Evolutionary conservation across 1,140 invertebrate genomes (phyloP).

Genomic region (Dinoponera quadriceps): DNA sequence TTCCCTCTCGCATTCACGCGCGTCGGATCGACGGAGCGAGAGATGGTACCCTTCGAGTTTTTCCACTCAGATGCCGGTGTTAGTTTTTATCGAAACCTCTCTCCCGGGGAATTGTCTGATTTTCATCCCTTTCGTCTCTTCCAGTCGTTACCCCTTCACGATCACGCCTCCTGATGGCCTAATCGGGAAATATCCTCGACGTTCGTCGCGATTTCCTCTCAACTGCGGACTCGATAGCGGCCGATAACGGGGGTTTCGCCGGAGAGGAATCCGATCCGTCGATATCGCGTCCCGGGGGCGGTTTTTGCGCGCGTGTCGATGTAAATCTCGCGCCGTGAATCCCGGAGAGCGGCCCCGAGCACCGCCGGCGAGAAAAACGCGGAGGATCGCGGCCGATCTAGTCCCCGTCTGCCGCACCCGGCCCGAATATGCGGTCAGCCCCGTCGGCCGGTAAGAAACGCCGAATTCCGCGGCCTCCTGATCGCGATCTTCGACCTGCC

Average conservation of each 20-base stretch:
- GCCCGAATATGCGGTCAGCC: conserved; percentile 63
- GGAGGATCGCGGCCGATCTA: conserved; percentile 63
- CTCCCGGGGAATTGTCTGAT: not conserved
- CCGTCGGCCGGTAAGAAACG: conserved; percentile 79
- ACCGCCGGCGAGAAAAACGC: conserved; percentile 72
- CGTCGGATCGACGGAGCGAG: no score
- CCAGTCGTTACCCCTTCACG: no score
- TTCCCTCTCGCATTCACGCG: no score
- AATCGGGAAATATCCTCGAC: not conserved
- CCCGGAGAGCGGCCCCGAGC: conserved; percentile 80
- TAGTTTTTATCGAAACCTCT: not conserved
- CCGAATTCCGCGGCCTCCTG: conserved; percentile 79
- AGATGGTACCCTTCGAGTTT: not conserved
- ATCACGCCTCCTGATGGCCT: not conserved
- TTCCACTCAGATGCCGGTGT: not conserved
- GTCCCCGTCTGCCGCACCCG: conserved; percentile 46
- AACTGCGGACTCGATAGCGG: conserved; percentile 16
- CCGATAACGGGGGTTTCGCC: conserved; percentile 13
- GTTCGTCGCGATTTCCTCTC: conserved; percentile 21
- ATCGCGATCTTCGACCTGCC: conserved; percentile 76
- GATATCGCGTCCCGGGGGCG: conserved; percentile 53
- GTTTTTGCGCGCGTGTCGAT: conserved; percentile 84
- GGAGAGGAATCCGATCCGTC: conserved; percentile 22
- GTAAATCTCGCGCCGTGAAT: conserved; percentile 78
- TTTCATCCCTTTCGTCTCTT: not conserved